Evolutionary conservation across 2,797 vertebrate species (phyloP).

Genomic region (Pangasius macronema): DNA sequence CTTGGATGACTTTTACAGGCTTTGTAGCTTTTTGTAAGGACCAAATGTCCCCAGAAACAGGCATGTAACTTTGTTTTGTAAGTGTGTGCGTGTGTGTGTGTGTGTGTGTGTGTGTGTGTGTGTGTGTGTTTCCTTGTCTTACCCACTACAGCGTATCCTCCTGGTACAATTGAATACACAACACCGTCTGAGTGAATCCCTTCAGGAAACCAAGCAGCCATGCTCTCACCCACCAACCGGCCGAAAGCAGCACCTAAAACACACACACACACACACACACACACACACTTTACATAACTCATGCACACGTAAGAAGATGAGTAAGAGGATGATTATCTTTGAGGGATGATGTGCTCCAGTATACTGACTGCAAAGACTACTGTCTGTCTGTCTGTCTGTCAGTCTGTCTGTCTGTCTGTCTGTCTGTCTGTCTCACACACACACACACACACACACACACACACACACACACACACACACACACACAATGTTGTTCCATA

Average conservation of each 20-base stretch:
- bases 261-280: constrained; percentile 42
- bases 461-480: constrained; percentile 27
- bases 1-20: constrained; percentile 8
- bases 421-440: neutral
- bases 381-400: neutral
- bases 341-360: neutral
- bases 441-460: constrained; percentile 30
- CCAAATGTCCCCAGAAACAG: neutral
- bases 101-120: neutral
- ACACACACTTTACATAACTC: neutral
- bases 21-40: neutral
- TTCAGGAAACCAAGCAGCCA: constrained; percentile 97
- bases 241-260: constrained; percentile 91
- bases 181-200: constrained; percentile 89
- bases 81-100: neutral
- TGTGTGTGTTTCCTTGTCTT: constrained; percentile 45
- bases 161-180: constrained; percentile 91
- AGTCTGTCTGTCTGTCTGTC: neutral
- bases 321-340: neutral
- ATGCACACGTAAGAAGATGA: too few relatives aligned
- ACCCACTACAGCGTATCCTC: constrained; percentile 96
- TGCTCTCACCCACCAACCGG: constrained; percentile 93
- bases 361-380: neutral
- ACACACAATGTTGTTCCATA: constrained; percentile 44
- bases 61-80: neutral